Percentiles rank a stretch among this genome's conserved stretches.
Conservation (phyloP, 2,113 vertebrate species). For the Gymnobelideus leadbeateri region DNA sequence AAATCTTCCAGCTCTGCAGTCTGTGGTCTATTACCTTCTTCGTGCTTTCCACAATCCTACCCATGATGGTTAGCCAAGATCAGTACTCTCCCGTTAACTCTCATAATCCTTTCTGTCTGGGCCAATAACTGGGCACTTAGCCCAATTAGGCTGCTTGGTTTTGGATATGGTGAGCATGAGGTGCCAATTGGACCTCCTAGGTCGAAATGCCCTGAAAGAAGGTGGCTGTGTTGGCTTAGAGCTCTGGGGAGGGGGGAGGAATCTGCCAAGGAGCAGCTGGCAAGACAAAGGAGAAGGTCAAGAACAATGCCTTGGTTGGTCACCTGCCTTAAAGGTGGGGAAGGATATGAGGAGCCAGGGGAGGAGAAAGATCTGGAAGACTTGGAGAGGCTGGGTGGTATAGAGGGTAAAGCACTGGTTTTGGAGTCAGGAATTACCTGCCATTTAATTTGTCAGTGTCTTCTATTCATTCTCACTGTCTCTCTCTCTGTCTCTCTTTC, state of each 20-base stretch:
- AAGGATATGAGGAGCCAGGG: not conserved
- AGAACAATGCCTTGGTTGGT: not conserved
- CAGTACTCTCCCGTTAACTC: not conserved
- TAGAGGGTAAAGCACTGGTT: not conserved
- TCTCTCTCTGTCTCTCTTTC: no score
- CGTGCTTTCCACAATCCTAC: not conserved
- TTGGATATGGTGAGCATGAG: not conserved
- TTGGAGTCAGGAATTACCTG: not conserved
- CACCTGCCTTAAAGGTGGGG: not conserved
- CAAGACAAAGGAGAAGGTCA: not conserved
- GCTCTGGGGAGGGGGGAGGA: not conserved
- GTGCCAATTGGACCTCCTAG: not conserved
- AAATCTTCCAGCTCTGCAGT: not conserved
- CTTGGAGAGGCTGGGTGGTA: not conserved
- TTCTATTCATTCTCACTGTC: not conserved
- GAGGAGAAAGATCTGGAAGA: not conserved
- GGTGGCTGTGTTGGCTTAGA: not conserved
- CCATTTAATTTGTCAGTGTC: not conserved
- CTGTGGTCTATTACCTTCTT: not conserved
- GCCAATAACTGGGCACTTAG: not conserved
- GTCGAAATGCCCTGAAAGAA: not conserved
- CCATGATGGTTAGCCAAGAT: not conserved
- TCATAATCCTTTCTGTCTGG: not conserved
- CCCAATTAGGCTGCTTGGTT: not conserved
- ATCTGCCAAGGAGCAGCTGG: not conserved